Evolutionary conservation across 2,113 vertebrate species (phyloP).

Genomic region (Dipodomys ordii): DNA sequence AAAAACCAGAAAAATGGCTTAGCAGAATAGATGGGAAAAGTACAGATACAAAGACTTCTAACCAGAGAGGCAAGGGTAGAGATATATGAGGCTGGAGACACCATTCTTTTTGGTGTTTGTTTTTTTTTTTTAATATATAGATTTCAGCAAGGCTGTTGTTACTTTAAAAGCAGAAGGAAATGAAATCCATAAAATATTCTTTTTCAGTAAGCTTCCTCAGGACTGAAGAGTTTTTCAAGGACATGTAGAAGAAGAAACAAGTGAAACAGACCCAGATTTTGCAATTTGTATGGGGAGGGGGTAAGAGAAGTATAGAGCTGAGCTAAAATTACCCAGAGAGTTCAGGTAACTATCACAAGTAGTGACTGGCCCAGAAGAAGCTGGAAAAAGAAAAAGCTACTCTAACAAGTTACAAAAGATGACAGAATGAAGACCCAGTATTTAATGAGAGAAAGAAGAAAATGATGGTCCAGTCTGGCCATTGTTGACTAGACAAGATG

Average conservation of each 20-base stretch:
- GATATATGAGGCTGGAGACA: background rate
- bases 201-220: background rate
- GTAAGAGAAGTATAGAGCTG: background rate
- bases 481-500: background rate
- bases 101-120: background rate
- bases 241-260: background rate
- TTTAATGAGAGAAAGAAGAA: slow-evolving; percentile 13
- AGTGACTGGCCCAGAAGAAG: background rate
- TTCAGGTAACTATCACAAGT: slow-evolving; percentile 15
- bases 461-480: background rate
- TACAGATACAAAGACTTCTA: background rate
- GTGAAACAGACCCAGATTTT: background rate
- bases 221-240: background rate
- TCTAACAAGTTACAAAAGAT: background rate
- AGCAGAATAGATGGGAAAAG: background rate
- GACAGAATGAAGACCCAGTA: background rate
- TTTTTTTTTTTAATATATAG: background rate
- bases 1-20: slow-evolving; percentile 5
- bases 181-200: background rate
- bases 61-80: background rate
- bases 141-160: background rate
- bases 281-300: background rate
- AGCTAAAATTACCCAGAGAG: slow-evolving; percentile 45
- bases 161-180: background rate
- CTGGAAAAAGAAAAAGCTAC: background rate